These are phyloP conservation scores for Pygmarrhopalites habei DNA, from an alignment of 1,140 invertebrate genomes.

Conservation along the genomic window DNA sequence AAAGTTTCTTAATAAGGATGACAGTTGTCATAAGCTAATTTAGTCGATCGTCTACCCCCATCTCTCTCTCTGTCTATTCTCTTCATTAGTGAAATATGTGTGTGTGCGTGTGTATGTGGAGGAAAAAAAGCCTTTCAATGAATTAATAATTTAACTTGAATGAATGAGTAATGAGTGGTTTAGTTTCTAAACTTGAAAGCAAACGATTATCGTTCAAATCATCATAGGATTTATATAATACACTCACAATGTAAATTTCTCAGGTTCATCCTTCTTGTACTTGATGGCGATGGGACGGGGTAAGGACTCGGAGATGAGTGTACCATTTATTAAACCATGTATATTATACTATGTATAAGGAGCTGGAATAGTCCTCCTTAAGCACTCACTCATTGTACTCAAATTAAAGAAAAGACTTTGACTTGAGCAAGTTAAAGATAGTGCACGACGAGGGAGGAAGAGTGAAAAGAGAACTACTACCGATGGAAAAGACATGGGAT, in stretches of 20 bases:
- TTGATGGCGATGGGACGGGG: too few relatives aligned
- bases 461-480: conserved; percentile 11
- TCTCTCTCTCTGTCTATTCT: not conserved
- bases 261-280: too few relatives aligned
- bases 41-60: not conserved
- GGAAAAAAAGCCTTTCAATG: not conserved
- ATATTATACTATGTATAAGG: too few relatives aligned
- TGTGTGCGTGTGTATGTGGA: not conserved
- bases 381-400: too few relatives aligned
- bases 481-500: too few relatives aligned
- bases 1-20: conserved; percentile 26
- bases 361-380: too few relatives aligned
- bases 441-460: not conserved
- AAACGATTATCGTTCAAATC: conserved; percentile 6
- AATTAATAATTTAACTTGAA: conserved; percentile 16
- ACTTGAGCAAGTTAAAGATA: too few relatives aligned
- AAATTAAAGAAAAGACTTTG: too few relatives aligned
- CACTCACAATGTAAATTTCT: too few relatives aligned
- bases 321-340: too few relatives aligned
- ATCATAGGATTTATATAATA: not conserved
- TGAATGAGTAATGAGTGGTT: conserved; percentile 22
- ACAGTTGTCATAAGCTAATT: conserved; percentile 24
- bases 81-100: conserved; percentile 21
- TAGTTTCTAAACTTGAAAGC: not conserved
- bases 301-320: too few relatives aligned